phyloP scores from a whole-genome alignment of 2,888 invertebrate genomes.

The Synanthedon vespiformis region DNA sequence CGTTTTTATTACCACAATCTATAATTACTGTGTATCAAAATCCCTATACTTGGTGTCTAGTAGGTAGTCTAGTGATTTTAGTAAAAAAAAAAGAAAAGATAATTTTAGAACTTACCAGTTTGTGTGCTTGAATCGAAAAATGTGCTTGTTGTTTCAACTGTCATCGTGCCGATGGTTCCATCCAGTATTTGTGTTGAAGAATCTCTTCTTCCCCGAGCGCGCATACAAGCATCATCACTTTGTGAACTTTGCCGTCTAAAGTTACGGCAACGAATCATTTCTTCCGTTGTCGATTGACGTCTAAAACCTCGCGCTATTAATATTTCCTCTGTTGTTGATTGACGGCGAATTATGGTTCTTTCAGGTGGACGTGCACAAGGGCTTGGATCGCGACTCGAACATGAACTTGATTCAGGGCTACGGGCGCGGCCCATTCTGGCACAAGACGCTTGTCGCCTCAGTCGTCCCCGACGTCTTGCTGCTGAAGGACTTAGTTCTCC shows the following conservation, averaged over 20 bases:
- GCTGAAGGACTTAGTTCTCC: slow-evolving; percentile 84
- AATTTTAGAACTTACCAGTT: slow-evolving; percentile 77
- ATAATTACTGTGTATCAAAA: neutral
- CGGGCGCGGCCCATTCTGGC: slow-evolving; percentile 71
- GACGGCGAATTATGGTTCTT: slow-evolving; percentile 83
- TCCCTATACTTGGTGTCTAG: too few species aligned
- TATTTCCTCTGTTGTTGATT: slow-evolving; percentile 93
- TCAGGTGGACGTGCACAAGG: slow-evolving; percentile 76
- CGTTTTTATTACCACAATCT: neutral
- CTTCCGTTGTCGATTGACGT: slow-evolving; percentile 90
- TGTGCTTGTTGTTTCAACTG: slow-evolving; percentile 91
- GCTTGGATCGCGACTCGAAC: slow-evolving; percentile 86
- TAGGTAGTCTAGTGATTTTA: too few species aligned
- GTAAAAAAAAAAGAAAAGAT: too few species aligned
- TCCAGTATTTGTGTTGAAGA: slow-evolving; percentile 92
- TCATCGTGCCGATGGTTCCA: slow-evolving; percentile 92
- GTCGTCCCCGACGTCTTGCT: slow-evolving; percentile 74
- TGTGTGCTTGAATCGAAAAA: slow-evolving; percentile 94
- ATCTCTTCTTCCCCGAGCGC: slow-evolving; percentile 80
- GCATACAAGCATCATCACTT: slow-evolving; percentile 81
- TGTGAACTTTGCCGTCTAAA: slow-evolving; percentile 92
- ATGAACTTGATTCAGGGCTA: slow-evolving; percentile 80
- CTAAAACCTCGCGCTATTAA: slow-evolving; percentile 90
- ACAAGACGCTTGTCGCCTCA: slow-evolving; percentile 85
- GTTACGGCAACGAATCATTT: slow-evolving; percentile 92